phyloP scores from a whole-genome alignment of 2,113 vertebrate species.

The Prionailurus viverrinus region DNA sequence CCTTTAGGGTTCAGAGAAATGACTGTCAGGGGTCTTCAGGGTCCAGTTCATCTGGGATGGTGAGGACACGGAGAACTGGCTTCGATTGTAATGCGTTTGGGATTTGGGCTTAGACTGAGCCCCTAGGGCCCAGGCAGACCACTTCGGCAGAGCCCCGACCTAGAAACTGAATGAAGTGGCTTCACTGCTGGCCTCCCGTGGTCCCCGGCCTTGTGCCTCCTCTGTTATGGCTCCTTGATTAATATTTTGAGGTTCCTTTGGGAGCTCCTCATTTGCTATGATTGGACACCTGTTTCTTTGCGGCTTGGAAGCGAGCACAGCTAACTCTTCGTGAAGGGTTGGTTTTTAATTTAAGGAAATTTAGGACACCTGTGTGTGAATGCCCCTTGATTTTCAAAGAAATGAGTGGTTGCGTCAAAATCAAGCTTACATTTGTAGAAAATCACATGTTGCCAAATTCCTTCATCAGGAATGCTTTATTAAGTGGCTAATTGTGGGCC shows the following conservation, averaged over 20 bases:
- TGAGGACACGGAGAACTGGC: neutral
- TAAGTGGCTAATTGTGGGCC: constrained; percentile 64
- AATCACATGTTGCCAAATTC: constrained; percentile 57
- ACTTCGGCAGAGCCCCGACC: neutral
- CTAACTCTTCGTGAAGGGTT: constrained; percentile 25
- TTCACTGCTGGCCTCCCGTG: neutral
- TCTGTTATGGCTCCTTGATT: neutral
- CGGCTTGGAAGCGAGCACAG: neutral
- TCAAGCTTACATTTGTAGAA: constrained; percentile 63
- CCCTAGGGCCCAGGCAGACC: neutral
- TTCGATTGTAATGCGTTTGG: neutral
- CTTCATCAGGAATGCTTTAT: constrained; percentile 58
- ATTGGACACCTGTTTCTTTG: constrained; percentile 38
- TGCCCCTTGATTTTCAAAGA: constrained; percentile 73
- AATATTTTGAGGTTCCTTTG: neutral
- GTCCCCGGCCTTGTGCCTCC: neutral
- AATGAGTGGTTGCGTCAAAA: constrained; percentile 63
- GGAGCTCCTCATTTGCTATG: neutral
- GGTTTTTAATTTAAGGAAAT: constrained; percentile 62
- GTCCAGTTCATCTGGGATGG: neutral
- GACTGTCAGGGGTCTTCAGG: neutral
- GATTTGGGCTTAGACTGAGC: neutral
- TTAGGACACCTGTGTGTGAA: constrained; percentile 74
- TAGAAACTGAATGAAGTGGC: neutral
- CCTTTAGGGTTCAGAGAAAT: neutral